phyloP scores from a whole-genome alignment of 1,140 invertebrate species.

The Steinernema khuongi region DNA sequence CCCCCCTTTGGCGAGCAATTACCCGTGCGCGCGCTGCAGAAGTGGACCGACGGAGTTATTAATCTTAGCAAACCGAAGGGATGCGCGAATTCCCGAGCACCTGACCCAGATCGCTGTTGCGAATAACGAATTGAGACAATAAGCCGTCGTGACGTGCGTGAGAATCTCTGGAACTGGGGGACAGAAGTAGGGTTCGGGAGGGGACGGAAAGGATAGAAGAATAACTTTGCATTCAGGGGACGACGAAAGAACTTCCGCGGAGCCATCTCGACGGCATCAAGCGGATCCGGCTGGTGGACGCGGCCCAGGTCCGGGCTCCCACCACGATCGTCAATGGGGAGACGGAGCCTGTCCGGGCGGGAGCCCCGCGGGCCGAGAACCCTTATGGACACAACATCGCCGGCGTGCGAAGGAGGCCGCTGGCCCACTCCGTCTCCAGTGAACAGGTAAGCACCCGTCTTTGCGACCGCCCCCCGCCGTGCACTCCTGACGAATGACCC shows the following conservation, averaged over 20 bases:
- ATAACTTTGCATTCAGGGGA: not conserved
- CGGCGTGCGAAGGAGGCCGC: not conserved
- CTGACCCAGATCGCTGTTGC: conserved; percentile 14
- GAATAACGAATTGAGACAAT: conserved; percentile 15
- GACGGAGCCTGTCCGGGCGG: not conserved
- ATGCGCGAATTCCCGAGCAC: not conserved
- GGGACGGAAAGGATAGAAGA: not conserved
- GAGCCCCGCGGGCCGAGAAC: not conserved
- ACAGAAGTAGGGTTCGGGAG: too few species aligned
- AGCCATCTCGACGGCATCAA: conserved; percentile 1
- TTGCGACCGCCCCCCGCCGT: too few species aligned
- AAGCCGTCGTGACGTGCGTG: not conserved
- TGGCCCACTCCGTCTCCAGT: not conserved
- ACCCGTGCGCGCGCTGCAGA: not conserved
- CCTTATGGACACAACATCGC: conserved; percentile 1
- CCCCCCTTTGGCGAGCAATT: not conserved
- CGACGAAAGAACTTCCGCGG: not conserved
- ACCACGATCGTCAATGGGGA: not conserved
- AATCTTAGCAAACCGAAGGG: conserved; percentile 9
- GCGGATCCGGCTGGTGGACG: not conserved
- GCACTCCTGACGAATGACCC: too few species aligned
- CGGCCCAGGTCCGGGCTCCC: not conserved
- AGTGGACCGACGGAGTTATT: not conserved
- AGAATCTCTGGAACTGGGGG: too few species aligned
- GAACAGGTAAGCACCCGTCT: not conserved